Conservation (phyloP, 2,113 vertebrate genomes). For the Platichthys stellatus region DNA sequence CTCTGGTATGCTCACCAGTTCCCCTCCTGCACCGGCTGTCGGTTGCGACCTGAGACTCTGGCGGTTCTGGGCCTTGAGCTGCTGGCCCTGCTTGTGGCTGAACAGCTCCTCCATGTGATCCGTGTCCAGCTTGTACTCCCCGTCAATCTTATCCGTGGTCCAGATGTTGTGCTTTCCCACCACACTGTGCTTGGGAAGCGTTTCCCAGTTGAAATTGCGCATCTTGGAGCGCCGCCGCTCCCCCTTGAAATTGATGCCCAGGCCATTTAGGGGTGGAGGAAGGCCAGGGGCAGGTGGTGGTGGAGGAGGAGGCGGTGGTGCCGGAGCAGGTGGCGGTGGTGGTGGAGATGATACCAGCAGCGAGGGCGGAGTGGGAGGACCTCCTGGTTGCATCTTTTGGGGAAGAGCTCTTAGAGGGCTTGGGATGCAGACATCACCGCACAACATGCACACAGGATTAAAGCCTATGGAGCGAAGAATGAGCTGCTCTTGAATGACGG, state of each 20-base stretch:
- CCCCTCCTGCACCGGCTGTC: conserved; percentile 42
- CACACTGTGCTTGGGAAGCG: conserved; percentile 82
- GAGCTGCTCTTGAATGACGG: background rate
- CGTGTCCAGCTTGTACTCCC: conserved; percentile 82
- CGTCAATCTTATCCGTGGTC: conserved; percentile 74
- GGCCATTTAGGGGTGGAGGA: conserved; percentile 37
- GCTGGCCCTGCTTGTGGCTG: conserved; percentile 64
- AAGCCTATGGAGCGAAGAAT: background rate
- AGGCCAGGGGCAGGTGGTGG: conserved; percentile 58
- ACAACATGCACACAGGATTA: background rate
- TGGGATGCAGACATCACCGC: conserved; percentile 26
- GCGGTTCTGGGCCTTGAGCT: conserved; percentile 51
- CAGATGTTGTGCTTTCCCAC: conserved; percentile 84
- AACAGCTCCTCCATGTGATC: conserved; percentile 86
- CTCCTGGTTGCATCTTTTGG: conserved; percentile 66
- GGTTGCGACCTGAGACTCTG: conserved; percentile 43
- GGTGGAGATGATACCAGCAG: background rate
- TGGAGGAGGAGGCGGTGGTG: conserved; percentile 42
- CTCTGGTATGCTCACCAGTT: conserved; percentile 71
- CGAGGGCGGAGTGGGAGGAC: conserved; percentile 34
- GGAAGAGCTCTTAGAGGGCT: conserved; percentile 36
- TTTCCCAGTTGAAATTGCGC: conserved; percentile 87
- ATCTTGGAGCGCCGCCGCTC: conserved; percentile 71
- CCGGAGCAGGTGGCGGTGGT: conserved; percentile 2
- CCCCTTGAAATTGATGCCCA: background rate